Percentiles rank a stretch among this genome's conserved stretches.
Conservation (phyloP, 2,888 invertebrate species). For the Unio pictorum region DNA sequence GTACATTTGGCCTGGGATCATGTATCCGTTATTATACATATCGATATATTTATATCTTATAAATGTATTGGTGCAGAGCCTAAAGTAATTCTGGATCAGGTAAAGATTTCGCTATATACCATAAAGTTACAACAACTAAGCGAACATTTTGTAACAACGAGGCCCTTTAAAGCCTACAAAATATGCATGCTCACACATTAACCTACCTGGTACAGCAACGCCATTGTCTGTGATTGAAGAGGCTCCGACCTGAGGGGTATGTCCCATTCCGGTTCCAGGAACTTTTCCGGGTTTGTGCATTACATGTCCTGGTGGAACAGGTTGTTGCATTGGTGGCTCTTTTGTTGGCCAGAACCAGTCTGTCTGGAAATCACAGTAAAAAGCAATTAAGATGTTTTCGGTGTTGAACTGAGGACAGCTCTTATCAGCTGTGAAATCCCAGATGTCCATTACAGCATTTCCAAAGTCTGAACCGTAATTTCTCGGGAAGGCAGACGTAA, state of each 20-base stretch:
- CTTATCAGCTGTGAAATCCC: slow-evolving; percentile 43
- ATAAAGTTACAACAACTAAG: too few relatives aligned
- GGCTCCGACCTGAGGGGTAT: slow-evolving; percentile 20
- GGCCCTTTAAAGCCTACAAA: too few relatives aligned
- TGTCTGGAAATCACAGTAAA: slow-evolving; percentile 58
- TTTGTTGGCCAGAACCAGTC: slow-evolving; percentile 43
- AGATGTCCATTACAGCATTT: slow-evolving; percentile 51
- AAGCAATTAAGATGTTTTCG: slow-evolving; percentile 51
- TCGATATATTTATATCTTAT: too few relatives aligned
- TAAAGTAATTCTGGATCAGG: too few relatives aligned
- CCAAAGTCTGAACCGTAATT: slow-evolving; percentile 51
- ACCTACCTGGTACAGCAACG: not conserved
- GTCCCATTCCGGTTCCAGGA: not conserved
- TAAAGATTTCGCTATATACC: too few relatives aligned
- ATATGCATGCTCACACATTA: too few relatives aligned
- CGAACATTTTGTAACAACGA: too few relatives aligned
- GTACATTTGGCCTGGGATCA: too few relatives aligned
- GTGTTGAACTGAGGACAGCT: slow-evolving; percentile 48
- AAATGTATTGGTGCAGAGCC: too few relatives aligned
- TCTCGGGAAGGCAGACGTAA: slow-evolving; percentile 37
- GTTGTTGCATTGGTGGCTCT: slow-evolving; percentile 7
- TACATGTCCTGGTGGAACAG: slow-evolving; percentile 2
- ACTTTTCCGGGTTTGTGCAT: not conserved
- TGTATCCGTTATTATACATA: too few relatives aligned
- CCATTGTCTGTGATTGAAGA: not conserved